A percentile compares a stretch with the other conserved stretches of the same genome.
Conservation (phyloP, 35 echinoderm and acorn worm genomes). For the Eucidaris tribuloides region DNA sequence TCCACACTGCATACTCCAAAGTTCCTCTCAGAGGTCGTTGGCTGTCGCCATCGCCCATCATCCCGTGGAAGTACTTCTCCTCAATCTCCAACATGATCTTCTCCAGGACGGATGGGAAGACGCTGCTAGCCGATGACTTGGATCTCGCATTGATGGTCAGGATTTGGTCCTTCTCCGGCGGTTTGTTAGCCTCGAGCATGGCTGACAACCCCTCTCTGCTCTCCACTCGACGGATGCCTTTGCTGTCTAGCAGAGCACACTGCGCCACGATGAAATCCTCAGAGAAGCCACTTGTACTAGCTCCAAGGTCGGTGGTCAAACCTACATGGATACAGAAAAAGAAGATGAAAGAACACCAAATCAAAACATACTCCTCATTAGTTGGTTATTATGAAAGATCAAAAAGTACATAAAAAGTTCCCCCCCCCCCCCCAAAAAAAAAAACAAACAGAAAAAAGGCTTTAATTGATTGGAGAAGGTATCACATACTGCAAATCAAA, state of each 20-base stretch:
- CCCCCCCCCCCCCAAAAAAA: no score
- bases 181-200: background rate
- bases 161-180: background rate
- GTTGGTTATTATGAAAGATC: no score
- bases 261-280: background rate
- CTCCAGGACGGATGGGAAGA: slow-evolving; percentile 2
- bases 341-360: background rate
- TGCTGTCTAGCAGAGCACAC: slow-evolving; percentile 19
- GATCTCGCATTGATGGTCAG: background rate
- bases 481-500: no score
- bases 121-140: background rate
- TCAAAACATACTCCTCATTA: no score
- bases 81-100: slow-evolving; percentile 1
- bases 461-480: no score
- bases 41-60: background rate
- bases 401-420: no score
- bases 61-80: background rate
- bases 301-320: slow-evolving; percentile 7
- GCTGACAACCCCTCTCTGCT: background rate
- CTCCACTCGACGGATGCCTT: slow-evolving; percentile 10
- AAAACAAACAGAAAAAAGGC: no score
- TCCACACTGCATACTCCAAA: background rate
- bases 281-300: background rate
- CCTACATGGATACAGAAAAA: background rate
- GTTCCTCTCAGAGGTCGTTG: background rate